Conservation (phyloP, 2,797 vertebrate species). For the Enteromius fasciolatus region DNA sequence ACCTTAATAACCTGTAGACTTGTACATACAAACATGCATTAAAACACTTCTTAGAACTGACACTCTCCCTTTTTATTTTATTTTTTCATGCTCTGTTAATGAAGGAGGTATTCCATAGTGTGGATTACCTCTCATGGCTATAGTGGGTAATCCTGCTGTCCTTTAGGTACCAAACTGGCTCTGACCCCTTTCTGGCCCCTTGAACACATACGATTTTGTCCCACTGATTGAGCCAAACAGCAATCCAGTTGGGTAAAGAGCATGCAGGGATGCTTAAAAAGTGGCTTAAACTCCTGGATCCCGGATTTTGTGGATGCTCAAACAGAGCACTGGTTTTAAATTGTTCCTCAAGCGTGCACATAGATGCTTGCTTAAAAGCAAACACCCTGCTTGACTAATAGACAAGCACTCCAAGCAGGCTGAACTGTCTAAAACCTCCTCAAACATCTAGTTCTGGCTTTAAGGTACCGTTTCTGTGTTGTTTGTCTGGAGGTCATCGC, state of each 20-base stretch:
- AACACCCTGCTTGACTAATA: slow-evolving; percentile 66
- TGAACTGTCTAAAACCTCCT: slow-evolving; percentile 37
- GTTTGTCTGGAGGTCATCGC: slow-evolving; percentile 62
- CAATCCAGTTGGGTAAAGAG: slow-evolving; percentile 2
- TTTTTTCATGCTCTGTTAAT: slow-evolving; percentile 24
- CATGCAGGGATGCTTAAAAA: slow-evolving; percentile 27
- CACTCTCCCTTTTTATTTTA: neutral
- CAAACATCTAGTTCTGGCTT: slow-evolving; percentile 52
- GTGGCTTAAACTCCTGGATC: neutral
- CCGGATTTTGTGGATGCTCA: neutral
- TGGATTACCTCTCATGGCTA: slow-evolving; percentile 32
- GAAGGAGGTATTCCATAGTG: slow-evolving; percentile 4
- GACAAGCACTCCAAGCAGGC: slow-evolving; percentile 68
- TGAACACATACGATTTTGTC: slow-evolving; percentile 30
- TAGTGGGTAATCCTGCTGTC: slow-evolving; percentile 39
- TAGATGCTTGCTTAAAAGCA: slow-evolving; percentile 46
- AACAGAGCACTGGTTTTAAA: slow-evolving; percentile 4
- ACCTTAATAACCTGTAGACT: neutral
- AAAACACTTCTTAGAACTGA: neutral
- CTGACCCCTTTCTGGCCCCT: slow-evolving; percentile 38
- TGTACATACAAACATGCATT: neutral
- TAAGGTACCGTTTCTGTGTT: slow-evolving; percentile 59
- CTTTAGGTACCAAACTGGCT: slow-evolving; percentile 35
- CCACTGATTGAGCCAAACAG: slow-evolving; percentile 33
- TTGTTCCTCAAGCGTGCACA: neutral